Evolutionary conservation across 2,797 vertebrate genomes (phyloP).

Genomic region (Cryptoprocta ferox): DNA sequence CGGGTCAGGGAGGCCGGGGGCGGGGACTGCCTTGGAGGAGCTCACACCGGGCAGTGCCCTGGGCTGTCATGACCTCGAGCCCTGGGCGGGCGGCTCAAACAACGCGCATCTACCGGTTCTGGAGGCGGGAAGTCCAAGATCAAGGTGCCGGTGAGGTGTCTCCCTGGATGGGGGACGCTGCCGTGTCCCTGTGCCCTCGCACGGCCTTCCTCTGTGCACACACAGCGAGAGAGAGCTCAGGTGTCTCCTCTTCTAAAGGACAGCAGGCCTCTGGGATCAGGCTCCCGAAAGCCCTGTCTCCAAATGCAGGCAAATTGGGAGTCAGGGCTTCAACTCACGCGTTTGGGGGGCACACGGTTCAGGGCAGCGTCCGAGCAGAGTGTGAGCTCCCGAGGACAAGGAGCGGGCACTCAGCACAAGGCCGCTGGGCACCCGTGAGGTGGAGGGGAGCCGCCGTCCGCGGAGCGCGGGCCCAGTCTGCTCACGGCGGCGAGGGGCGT

Average conservation of each 20-base stretch:
- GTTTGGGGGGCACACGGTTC: not conserved
- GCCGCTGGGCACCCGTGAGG: accelerated
- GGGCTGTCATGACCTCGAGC: too few relatives aligned
- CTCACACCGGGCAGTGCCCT: too few relatives aligned
- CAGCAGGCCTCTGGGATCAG: too few relatives aligned
- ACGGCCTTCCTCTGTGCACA: not conserved
- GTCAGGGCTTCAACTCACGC: not conserved
- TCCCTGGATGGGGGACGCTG: not conserved
- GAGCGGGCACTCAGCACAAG: not conserved
- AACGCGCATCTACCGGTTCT: not conserved
- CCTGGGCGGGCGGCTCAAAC: not conserved
- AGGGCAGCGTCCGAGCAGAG: not conserved
- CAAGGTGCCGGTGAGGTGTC: not conserved
- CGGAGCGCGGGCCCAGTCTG: not conserved
- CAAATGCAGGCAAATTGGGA: not conserved
- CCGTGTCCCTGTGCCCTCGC: not conserved
- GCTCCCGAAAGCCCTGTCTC: not conserved
- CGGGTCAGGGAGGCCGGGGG: too few relatives aligned
- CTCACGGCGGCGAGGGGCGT: not conserved
- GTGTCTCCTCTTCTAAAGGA: not conserved
- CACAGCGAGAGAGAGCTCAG: not conserved
- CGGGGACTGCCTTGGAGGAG: too few relatives aligned
- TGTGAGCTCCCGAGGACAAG: not conserved
- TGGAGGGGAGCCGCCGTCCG: not conserved
- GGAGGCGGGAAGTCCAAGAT: not conserved